Base-by-base conservation (phyloP, 2,113 vertebrate genomes). In the Campylomormyrus numenius region DNA sequence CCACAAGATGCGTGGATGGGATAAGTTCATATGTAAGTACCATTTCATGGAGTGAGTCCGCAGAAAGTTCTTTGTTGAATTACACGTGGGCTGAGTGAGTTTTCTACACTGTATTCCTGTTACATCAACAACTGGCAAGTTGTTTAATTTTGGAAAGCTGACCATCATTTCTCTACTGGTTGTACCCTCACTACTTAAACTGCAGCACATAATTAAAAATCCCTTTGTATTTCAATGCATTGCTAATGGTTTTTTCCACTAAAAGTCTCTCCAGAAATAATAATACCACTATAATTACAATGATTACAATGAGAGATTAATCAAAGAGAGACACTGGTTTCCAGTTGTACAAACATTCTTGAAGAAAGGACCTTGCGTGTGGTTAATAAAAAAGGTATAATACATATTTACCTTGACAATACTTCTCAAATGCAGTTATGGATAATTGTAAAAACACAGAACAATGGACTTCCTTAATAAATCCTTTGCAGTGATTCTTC, bases 181-280 rank as follows among this genome's bases (percentile, higher is more conserved):
- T 39, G 83, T 92, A 89, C 84, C 24, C 42, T 17, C 89, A 74
- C 19, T 45, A 31, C 35, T 66, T 92, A 88, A 24, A 56, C 21
- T 11, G 89, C 50, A 91, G 74, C 74, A 70, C 77, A 48, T 80
- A 90, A 92, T 91, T 91, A 91, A 85, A 88, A 74, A 88, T 42
- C 49, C 88, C 48, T 50, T 56, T 53, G 49, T 77, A 86, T 91
- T 87, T 35, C 62, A 89, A 91, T 85, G 89, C 19, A 24, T 87
- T 62, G 24, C 83, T 91, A 90, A 91, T 80, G 53, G 62, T 85
- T 66, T 89, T 74, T 91, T 92, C 90, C 88, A 62, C 88, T 31
- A 80, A 21, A 42, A 56, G 56, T 39, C 42, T 53, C 19, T 93
- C 92, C 91, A 94, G 92, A 90, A 93, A 92, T 42, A 93, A 94